These are phyloP conservation scores for Centropus unirufus DNA, from an alignment of 2,113 vertebrate species.

Conservation along the genomic window DNA sequence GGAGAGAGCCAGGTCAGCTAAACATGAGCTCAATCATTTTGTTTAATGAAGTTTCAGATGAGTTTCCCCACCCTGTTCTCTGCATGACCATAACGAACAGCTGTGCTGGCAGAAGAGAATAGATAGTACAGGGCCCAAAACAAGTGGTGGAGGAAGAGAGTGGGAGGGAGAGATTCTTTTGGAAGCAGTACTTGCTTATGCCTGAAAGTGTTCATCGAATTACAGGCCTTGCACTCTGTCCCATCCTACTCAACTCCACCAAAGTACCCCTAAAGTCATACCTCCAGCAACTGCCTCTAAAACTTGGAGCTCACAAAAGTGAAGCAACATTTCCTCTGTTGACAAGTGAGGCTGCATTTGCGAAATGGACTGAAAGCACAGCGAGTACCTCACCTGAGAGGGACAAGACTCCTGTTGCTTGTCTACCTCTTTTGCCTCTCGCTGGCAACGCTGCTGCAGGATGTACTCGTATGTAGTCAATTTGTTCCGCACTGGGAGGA, in stretches of 20 bases:
- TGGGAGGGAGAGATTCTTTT: slow-evolving; percentile 17
- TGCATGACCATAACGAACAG: not conserved
- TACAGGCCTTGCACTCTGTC: not conserved
- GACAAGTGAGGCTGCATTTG: not conserved
- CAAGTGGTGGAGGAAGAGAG: not conserved
- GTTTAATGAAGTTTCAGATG: slow-evolving; percentile 10
- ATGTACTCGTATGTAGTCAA: slow-evolving; percentile 96
- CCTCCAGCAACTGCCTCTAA: not conserved
- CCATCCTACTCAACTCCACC: not conserved
- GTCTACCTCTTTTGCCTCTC: slow-evolving; percentile 75
- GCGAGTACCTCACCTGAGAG: slow-evolving; percentile 75
- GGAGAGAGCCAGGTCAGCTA: not conserved
- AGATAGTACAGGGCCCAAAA: not conserved
- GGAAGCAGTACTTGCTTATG: not conserved
- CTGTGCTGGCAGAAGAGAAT: not conserved
- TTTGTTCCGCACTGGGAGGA: slow-evolving; percentile 90
- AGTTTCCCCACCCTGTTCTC: slow-evolving; percentile 28
- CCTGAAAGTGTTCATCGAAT: not conserved
- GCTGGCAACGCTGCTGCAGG: slow-evolving; percentile 88
- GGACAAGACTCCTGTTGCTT: slow-evolving; percentile 67
- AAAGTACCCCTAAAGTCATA: not conserved
- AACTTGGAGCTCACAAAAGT: not conserved
- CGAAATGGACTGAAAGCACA: not conserved
- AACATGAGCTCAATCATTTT: not conserved
- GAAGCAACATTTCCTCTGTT: not conserved